Evolutionary conservation across 1,140 invertebrate species (phyloP), one percentile per base, ranked within the genome.

Genomic region (Lasioglossum baleicum): DNA sequence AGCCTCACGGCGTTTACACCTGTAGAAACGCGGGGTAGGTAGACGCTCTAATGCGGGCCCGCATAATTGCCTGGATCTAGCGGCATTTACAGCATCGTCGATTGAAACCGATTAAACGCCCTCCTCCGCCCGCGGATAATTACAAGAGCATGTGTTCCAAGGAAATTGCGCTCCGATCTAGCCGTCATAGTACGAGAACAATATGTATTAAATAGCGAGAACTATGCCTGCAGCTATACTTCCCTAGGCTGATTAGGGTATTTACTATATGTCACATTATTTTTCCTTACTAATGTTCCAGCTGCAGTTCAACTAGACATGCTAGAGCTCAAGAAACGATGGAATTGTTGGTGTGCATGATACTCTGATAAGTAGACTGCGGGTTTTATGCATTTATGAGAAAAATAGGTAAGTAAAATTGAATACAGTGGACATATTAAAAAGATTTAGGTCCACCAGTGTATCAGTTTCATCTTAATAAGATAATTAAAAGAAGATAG

Each of bases 91-190:
- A 40, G 63, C 67, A 77, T 81, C 68, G 61, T n/a, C 53, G 51
- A 67, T 48, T 76, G 22, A 61, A 58, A 66, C 48, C 15, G 51
- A 65, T 76, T 64, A 65, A 81, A 84, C 56, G 51, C 48, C 17
- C 42, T 35, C 70, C 4, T 10, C 26, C 26, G 42, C 35, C 22
- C 65, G 44, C 17, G 40, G 51, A 72, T 72, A 68, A 80, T 70
- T 63, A 76, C 60, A 51, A n/a, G 53, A 15, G 56, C 51, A 35
- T 42, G 51, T 65, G 26, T 69, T 53, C 31, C 17, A 35, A 11
- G 48, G 63, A 74, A 73, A 53, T 60, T 42, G 35, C 72, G 73
- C 84, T 40, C 61, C 69, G 35, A 82, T 80, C 78, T 68, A 35
- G 58, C 77, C 51, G 65, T 58, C 6, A 20, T 6, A 35, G 11